phyloP scores from a whole-genome alignment of 2,797 vertebrate species.

The Odontamblyopus lacepedii region DNA sequence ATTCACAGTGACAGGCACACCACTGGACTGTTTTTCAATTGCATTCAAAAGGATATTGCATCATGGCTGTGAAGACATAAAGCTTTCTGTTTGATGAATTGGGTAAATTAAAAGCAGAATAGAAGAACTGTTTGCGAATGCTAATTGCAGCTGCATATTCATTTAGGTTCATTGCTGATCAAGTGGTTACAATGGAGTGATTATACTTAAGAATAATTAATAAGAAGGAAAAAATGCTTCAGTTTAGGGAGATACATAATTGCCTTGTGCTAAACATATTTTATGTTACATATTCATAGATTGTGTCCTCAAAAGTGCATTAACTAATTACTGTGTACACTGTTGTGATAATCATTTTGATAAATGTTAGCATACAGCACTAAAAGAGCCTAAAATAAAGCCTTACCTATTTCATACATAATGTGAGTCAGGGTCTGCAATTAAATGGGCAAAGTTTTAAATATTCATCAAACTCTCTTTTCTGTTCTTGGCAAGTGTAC shows the following conservation, averaged over 20 bases:
- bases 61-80: conserved; percentile 7
- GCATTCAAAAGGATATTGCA: background rate
- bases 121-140: conserved; percentile 52
- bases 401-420: background rate
- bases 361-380: background rate
- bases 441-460: background rate
- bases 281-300: background rate
- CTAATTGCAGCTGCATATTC: conserved; percentile 51
- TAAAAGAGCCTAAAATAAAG: background rate
- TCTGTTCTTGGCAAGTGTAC: background rate
- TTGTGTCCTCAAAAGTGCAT: background rate
- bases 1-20: too few species aligned
- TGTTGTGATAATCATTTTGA: background rate
- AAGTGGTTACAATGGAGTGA: conserved; percentile 62
- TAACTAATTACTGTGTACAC: background rate
- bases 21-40: background rate
- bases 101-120: conserved; percentile 39
- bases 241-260: conserved; percentile 55
- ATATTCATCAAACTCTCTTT: background rate
- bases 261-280: conserved; percentile 34
- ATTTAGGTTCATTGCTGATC: conserved; percentile 58
- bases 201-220: conserved; percentile 68
- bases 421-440: background rate
- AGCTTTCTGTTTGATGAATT: conserved; percentile 40
- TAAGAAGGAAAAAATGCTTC: conserved; percentile 52